Percentiles rank a stretch among this genome's conserved stretches.
Conservation (phyloP, 2,113 vertebrate genomes). For the Polypterus bichir region DNA sequence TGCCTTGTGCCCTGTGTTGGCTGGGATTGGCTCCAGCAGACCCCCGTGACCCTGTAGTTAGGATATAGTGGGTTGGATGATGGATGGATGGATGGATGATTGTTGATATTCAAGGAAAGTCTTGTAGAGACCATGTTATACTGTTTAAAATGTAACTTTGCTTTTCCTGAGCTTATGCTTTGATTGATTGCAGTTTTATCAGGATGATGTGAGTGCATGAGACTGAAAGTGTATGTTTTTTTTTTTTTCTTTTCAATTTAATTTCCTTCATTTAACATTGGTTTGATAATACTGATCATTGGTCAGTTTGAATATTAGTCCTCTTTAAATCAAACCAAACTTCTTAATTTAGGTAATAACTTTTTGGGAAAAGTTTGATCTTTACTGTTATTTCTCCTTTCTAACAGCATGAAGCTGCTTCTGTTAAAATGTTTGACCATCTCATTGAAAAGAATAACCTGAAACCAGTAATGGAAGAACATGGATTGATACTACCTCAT, state of each 20-base stretch:
- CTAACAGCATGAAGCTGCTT: slow-evolving; percentile 70
- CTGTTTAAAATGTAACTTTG: too few species aligned
- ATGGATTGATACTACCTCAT: slow-evolving; percentile 63
- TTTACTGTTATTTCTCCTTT: not conserved
- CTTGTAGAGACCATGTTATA: too few species aligned
- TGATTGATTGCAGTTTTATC: too few species aligned
- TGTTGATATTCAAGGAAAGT: too few species aligned
- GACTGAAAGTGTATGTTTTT: not conserved
- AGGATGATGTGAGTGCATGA: not conserved
- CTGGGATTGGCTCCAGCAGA: too few species aligned
- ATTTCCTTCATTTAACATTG: not conserved
- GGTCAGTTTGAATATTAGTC: not conserved
- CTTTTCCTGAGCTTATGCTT: too few species aligned
- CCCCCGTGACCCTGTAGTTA: too few species aligned
- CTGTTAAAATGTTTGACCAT: slow-evolving; percentile 81
- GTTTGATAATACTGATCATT: not conserved
- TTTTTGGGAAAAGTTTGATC: not conserved
- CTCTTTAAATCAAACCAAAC: not conserved
- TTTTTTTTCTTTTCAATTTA: not conserved
- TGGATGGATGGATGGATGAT: too few species aligned
- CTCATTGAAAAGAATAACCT: slow-evolving; percentile 62
- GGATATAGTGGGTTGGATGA: too few species aligned
- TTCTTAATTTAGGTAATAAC: not conserved
- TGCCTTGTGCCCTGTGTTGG: too few species aligned
- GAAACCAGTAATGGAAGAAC: slow-evolving; percentile 42